Conservation (phyloP, 2,888 invertebrate species). For the Dryobota labecula region DNA sequence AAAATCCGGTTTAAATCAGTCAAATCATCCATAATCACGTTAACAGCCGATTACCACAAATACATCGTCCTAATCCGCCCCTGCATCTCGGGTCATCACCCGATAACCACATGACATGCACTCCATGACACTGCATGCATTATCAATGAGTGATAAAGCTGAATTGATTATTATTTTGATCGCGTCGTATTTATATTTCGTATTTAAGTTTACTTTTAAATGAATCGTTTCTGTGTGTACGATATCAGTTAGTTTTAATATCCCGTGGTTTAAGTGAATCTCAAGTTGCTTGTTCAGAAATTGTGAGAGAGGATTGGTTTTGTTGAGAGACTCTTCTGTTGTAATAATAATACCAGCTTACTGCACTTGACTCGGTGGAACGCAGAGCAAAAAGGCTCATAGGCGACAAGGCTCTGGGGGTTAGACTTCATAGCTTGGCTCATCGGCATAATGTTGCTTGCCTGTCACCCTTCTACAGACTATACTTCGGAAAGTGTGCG, state of each 20-base stretch:
- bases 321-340: not conserved
- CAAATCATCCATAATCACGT: not conserved
- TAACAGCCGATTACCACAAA: not conserved
- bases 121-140: constrained; percentile 60
- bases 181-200: constrained; percentile 37
- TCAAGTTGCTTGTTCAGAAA: not conserved
- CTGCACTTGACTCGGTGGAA: too few relatives aligned
- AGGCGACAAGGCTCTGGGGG: too few relatives aligned
- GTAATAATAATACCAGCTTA: too few relatives aligned
- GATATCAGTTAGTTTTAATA: constrained; percentile 9
- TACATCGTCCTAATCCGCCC: constrained; percentile 36
- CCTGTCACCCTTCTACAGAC: too few relatives aligned
- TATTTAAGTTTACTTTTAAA: constrained; percentile 3
- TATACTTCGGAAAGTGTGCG: too few relatives aligned
- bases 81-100: constrained; percentile 66
- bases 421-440: too few relatives aligned
- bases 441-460: too few relatives aligned
- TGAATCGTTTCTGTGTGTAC: constrained; percentile 24
- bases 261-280: not conserved
- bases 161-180: constrained; percentile 53
- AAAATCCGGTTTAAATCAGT: constrained; percentile 5
- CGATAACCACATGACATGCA: constrained; percentile 69
- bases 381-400: too few relatives aligned
- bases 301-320: not conserved
- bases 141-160: constrained; percentile 54